Percentiles rank a stretch among this genome's conserved stretches.
Conservation (phyloP, 2,113 vertebrate species). For the Gopherus flavomarginatus region DNA sequence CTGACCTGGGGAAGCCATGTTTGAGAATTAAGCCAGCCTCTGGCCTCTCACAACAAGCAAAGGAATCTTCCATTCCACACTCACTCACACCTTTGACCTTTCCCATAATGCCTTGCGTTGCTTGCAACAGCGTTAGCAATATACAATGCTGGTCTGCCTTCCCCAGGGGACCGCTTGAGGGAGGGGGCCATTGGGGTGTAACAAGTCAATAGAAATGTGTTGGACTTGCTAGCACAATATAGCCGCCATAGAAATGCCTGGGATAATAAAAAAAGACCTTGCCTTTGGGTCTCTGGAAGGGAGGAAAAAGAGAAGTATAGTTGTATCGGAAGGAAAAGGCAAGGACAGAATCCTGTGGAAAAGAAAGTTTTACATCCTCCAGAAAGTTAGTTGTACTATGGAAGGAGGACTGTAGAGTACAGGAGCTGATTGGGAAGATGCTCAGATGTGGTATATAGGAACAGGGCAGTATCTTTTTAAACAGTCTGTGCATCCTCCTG, state of each 20-base stretch:
- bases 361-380: background rate
- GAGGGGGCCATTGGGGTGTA: no score
- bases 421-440: background rate
- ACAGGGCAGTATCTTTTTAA: background rate
- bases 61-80: no score
- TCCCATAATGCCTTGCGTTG: no score
- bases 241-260: background rate
- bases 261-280: background rate
- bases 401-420: background rate
- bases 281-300: background rate
- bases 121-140: no score
- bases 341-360: background rate
- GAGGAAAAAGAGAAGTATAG: background rate
- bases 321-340: background rate
- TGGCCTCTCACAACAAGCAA: no score
- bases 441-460: background rate
- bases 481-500: background rate
- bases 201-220: background rate
- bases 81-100: no score
- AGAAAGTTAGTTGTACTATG: background rate
- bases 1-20: background rate
- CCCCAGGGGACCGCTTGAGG: no score
- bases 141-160: no score
- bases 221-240: background rate
- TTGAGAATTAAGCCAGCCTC: background rate